These are phyloP conservation scores for Cathartes aura DNA, from an alignment of 2,113 vertebrate genomes.

Conservation along the genomic window DNA sequence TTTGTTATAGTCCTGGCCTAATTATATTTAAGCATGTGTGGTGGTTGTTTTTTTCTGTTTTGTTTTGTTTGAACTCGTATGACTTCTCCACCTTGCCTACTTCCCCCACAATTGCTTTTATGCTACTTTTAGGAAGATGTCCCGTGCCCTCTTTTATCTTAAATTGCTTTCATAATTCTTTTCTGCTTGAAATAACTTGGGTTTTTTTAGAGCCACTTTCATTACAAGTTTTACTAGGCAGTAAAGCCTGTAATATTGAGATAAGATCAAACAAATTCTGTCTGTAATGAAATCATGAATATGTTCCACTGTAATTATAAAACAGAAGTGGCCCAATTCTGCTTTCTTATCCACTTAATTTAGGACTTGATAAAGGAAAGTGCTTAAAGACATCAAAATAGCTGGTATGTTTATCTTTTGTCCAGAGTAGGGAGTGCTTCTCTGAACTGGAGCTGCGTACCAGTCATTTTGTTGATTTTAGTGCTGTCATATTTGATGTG, in stretches of 20 bases:
- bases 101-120: neutral
- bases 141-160: neutral
- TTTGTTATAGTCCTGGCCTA: neutral
- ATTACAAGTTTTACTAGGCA: neutral
- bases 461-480: neutral
- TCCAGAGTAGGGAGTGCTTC: neutral
- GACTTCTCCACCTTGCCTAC: neutral
- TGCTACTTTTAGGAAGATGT: neutral
- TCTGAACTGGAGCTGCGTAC: neutral
- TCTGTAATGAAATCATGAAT: constrained; percentile 25
- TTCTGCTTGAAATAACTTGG: neutral
- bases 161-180: constrained; percentile 21
- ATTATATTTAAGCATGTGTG: neutral
- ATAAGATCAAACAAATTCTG: constrained; percentile 44
- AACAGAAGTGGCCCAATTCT: constrained; percentile 22
- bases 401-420: neutral
- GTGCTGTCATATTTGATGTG: neutral
- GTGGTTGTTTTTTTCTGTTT: neutral
- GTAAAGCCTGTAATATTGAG: neutral
- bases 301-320: neutral
- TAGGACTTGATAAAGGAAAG: neutral
- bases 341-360: constrained; percentile 11
- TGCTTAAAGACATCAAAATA: neutral
- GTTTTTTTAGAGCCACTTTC: neutral
- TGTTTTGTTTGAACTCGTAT: neutral